Conservation (phyloP, 2,888 invertebrate species). For the Xestia sexstrigata region DNA sequence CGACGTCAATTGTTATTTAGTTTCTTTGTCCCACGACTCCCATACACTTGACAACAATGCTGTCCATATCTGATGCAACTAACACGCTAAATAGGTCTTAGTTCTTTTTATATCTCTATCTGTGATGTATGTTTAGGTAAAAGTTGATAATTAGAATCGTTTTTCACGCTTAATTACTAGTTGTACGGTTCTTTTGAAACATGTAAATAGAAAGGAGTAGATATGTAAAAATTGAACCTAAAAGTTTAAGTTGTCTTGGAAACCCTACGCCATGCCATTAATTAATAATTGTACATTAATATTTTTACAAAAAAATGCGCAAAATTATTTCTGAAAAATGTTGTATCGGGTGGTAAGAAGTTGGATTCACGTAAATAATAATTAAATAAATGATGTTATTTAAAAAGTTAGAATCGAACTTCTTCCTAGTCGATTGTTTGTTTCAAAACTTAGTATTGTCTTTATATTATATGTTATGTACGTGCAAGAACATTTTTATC, state of each 20-base stretch:
- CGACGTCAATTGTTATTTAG: slow-evolving; percentile 74
- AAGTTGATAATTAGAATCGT: slow-evolving; percentile 87
- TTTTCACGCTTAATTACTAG: slow-evolving; percentile 80
- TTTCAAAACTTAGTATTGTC: slow-evolving; percentile 51
- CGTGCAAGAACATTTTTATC: slow-evolving; percentile 72
- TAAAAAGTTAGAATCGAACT: slow-evolving; percentile 44
- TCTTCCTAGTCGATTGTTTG: slow-evolving; percentile 43
- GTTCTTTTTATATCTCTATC: slow-evolving; percentile 86
- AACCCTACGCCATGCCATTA: slow-evolving; percentile 55
- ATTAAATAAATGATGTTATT: slow-evolving; percentile 33
- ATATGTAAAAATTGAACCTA: slow-evolving; percentile 73
- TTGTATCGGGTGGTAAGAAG: slow-evolving; percentile 58
- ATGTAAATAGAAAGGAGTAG: slow-evolving; percentile 79
- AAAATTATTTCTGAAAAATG: slow-evolving; percentile 54
- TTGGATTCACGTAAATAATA: slow-evolving; percentile 40
- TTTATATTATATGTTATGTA: slow-evolving; percentile 61
- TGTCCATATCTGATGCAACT: slow-evolving; percentile 53
- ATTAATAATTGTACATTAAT: slow-evolving; percentile 64
- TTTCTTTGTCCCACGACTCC: slow-evolving; percentile 61
- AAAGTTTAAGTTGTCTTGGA: slow-evolving; percentile 74
- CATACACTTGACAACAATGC: slow-evolving; percentile 32
- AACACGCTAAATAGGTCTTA: slow-evolving; percentile 69
- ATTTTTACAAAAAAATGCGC: slow-evolving; percentile 55
- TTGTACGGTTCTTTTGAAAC: slow-evolving; percentile 79
- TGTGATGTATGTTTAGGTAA: slow-evolving; percentile 90